Conservation (phyloP, 30 jellyfish, hydroid and myxozoan species). For the Aurelia coerulea region DNA sequence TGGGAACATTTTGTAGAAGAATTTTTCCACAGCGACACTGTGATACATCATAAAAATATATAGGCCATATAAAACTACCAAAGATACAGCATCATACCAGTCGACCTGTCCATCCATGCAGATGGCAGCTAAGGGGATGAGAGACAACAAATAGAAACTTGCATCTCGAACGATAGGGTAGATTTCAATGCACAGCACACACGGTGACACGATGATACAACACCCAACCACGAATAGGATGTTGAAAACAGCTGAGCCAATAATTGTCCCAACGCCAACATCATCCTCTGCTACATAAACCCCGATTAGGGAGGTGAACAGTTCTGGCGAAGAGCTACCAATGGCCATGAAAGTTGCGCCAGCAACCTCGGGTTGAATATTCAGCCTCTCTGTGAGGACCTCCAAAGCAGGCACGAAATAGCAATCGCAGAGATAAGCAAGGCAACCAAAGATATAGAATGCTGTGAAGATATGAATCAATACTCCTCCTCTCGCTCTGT, state of each 20-base stretch:
- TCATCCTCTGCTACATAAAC: constrained; percentile 84
- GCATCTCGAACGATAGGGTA: constrained; percentile 85
- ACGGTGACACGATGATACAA: constrained; percentile 74
- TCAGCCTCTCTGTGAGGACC: constrained; percentile 71
- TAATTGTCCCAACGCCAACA: constrained; percentile 84
- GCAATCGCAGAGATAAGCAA: constrained; percentile 91
- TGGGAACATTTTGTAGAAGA: constrained; percentile 44
- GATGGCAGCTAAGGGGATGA: constrained; percentile 68
- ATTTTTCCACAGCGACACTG: constrained; percentile 60
- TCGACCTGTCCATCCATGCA: constrained; percentile 77
- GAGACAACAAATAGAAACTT: constrained; percentile 54
- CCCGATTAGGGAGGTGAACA: constrained; percentile 91
- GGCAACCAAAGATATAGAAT: constrained; percentile 79
- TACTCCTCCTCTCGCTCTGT: constrained; percentile 77
- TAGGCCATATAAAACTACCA: constrained; percentile 67
- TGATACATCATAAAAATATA: constrained; percentile 78
- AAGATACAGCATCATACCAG: constrained; percentile 77
- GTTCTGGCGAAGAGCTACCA: constrained; percentile 97
- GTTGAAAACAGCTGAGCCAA: constrained; percentile 87
- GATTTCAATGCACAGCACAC: constrained; percentile 45
- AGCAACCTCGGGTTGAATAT: constrained; percentile 93
- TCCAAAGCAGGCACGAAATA: constrained; percentile 96
- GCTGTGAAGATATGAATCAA: constrained; percentile 84
- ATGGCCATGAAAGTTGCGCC: constrained; percentile 99
- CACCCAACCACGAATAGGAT: constrained; percentile 79